These are phyloP conservation scores for Scaptodrosophila latifasciaeformis DNA, from an alignment of 2,888 invertebrate genomes.

Conservation along the genomic window DNA sequence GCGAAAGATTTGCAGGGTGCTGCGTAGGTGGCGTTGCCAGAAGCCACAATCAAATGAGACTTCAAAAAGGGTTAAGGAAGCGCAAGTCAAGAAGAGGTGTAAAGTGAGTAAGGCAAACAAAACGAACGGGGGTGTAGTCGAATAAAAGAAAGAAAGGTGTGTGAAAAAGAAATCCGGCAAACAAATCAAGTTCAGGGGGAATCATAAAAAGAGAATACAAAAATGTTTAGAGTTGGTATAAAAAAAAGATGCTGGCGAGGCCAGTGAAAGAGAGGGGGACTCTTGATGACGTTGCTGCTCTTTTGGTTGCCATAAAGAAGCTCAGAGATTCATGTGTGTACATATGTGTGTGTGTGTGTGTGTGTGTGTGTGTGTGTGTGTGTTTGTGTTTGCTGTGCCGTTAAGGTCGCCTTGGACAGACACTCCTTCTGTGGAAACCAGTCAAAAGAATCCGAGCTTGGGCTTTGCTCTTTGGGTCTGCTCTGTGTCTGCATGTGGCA, in stretches of 20 bases:
- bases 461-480: conserved; percentile 1
- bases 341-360: background rate
- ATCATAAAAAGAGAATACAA: too few relatives aligned
- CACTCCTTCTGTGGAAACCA: too few relatives aligned
- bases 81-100: background rate
- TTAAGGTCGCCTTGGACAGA: conserved; percentile 36
- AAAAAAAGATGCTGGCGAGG: too few relatives aligned
- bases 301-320: too few relatives aligned
- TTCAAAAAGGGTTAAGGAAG: conserved; percentile 5
- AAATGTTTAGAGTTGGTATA: too few relatives aligned
- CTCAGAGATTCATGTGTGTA: conserved; percentile 13
- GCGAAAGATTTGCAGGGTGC: too few relatives aligned
- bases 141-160: background rate
- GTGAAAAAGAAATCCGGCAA: too few relatives aligned
- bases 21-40: too few relatives aligned
- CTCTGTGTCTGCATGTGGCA: conserved; percentile 3
- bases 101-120: conserved; percentile 2
- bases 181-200: conserved; percentile 58
- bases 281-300: too few relatives aligned
- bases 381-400: conserved; percentile 30
- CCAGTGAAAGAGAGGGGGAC: too few relatives aligned
- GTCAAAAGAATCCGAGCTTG: conserved; percentile 16
- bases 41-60: too few relatives aligned
- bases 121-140: background rate
- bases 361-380: conserved; percentile 5